Base-by-base conservation (phyloP, 2,888 invertebrate species). In the Vesta saturnalis region DNA sequence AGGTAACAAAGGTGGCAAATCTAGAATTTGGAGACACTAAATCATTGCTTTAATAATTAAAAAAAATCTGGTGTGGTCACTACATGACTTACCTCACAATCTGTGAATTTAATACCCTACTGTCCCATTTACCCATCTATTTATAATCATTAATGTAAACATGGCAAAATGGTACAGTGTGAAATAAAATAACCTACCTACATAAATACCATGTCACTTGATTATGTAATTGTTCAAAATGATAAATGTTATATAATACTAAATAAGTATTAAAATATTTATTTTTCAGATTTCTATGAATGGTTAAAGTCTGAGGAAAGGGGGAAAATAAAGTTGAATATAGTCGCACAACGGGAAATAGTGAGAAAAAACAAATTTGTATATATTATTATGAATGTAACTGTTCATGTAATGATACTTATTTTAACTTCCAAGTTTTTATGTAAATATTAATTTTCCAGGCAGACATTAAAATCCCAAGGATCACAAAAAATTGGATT, bases 241-340 rank as follows among this genome's bases (percentile, higher is more conserved):
- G 30, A 30, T 30, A 30, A 30, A 30, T 30, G 10, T 30, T 30
- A 10, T 30, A 30, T 30, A 30, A 30, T 30, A 43, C 43, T 43
- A 43, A 43, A 43, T 43, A 43, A 43, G 43, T 43, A 43, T n/a
- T n/a, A 43, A 43, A 3, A 43, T 43, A 43, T 43, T 43, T 14
- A 43, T 43, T 43, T 43, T 43, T 43, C 43, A 43, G 43, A 43
- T 43, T 43, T 43, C 43, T 43, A 43, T 43, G 43, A 43, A 43
- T 43, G 43, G 43, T 12, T 43, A 43, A 43, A 43, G 43, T 43
- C 5, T 43, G 14, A 43, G n/a, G 43, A 43, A 43, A 43, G n/a
- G n/a, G 43, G 14, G 43, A 43, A 10, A 43, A 43, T 43, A 43
- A 43, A 43, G 43, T 43, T 43, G 43, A 43, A 43, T 43, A 43